Evolutionary conservation across 2,888 invertebrate genomes (phyloP), one percentile per base, ranked within the genome.

Genomic region (Eurois occulta): DNA sequence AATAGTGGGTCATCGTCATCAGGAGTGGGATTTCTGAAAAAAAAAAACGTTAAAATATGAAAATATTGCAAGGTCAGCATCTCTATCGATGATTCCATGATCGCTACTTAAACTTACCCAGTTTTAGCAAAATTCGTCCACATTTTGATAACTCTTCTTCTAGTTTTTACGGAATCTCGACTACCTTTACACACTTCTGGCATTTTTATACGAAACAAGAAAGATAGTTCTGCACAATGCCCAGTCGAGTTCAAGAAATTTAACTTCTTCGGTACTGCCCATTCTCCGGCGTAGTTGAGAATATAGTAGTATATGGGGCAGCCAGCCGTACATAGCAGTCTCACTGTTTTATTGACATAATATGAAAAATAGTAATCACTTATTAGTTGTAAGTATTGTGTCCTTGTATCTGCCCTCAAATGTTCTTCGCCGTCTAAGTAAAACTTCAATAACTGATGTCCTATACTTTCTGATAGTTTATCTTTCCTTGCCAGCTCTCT

Each of bases 71-170:
- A 43, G 32, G 7, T 32, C 18, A 28, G 18, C 41, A 10, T 10
- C 7, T 60, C 24, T 55, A 2, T 41, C 60, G 5, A 35, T 70
- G 11, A 32, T 66, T 48, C 52, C 21, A 67, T 62, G 21, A 52
- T 43, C 79, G 81, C 1, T 24, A 5, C 48, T 24, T 8, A 28
- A 68, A 46, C 91, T 90, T 91, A 97, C 97, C 97, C 95, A 86
- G 92, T 94, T 93, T 95, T 96, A 38, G 97, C 96, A 89, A 97
- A 97, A 87, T 97, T 97, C 0, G 96, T 96, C 96, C 97, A 97
- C 95, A 97, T 93, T 88, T 92, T 95, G 8, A 95, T 89, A 60
- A 96, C 92, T 90, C 94, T 93, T 41, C 86, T 92, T 84, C 95
- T 93, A 24, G 94, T 95, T 64, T 85, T 91, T 2, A 94, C 85